phyloP scores from a whole-genome alignment of 2,113 vertebrate genomes.

The Thomomys bottae region DNA sequence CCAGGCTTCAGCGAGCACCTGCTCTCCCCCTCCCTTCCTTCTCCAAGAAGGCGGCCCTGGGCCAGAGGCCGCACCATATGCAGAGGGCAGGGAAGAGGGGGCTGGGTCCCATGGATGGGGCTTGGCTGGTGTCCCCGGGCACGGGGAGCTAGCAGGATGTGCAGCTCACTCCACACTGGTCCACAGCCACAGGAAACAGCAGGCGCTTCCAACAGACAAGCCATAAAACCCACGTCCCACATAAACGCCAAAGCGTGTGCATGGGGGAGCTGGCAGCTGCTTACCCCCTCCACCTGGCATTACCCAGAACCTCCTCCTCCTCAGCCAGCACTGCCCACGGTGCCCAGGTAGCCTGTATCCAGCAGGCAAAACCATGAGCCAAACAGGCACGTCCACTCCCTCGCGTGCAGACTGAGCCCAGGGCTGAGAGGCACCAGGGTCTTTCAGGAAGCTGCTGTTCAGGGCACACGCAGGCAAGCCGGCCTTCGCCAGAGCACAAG shows the following conservation, averaged over 20 bases:
- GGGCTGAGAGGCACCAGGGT: rapidly evolving
- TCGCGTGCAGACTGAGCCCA: rapidly evolving
- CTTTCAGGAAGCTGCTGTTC: neutral
- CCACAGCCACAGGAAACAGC: rapidly evolving
- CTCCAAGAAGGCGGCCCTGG: neutral
- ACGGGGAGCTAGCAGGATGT: too few species aligned
- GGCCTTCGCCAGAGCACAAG: rapidly evolving
- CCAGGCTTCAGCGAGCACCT: too few species aligned
- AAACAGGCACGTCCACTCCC: too few species aligned
- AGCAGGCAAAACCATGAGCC: neutral
- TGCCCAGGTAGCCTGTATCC: neutral
- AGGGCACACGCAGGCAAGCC: rapidly evolving
- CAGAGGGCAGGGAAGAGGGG: too few species aligned
- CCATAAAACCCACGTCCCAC: neutral
- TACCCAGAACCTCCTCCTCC: rapidly evolving
- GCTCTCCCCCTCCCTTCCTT: neutral
- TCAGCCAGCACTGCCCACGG: neutral
- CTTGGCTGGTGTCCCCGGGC: too few species aligned
- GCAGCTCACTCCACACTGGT: neutral
- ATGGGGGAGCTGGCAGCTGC: rapidly evolving
- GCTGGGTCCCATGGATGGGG: too few species aligned
- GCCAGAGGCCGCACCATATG: too few species aligned
- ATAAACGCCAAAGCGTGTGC: rapidly evolving
- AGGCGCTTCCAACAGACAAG: neutral
- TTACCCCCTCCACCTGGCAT: neutral